Conservation (phyloP, 2,888 invertebrate species). For the Muscina levida region DNA sequence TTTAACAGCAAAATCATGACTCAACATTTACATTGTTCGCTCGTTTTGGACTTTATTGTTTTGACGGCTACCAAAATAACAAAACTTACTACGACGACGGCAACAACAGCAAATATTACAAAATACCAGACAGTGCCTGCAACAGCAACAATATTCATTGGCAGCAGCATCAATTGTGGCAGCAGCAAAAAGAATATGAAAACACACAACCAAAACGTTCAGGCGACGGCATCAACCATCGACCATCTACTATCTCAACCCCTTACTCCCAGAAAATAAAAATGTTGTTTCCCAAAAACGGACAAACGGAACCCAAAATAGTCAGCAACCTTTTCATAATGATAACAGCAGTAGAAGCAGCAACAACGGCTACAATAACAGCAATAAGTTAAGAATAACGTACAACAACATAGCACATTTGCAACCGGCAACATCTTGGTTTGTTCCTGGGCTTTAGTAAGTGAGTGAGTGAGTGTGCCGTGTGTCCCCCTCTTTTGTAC, state of each 20-base stretch:
- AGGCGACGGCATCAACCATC: background rate
- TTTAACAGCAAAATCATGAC: conserved; percentile 79
- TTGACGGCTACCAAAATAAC: conserved; percentile 71
- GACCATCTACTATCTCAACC: no score
- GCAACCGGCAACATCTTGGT: conserved; percentile 27
- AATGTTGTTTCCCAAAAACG: background rate
- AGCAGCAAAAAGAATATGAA: background rate
- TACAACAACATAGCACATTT: conserved; percentile 23
- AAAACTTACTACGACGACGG: conserved; percentile 44
- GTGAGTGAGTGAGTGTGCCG: no score
- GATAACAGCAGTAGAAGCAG: conserved; percentile 25
- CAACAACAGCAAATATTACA: conserved; percentile 17
- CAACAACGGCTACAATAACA: no score
- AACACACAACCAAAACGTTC: background rate
- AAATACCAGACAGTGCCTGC: conserved; percentile 30
- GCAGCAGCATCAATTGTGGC: conserved; percentile 6
- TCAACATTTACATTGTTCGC: conserved; percentile 79
- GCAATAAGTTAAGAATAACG: background rate
- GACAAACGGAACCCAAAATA: conserved; percentile 49
- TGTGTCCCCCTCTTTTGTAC: conserved; percentile 70
- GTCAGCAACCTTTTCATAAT: conserved; percentile 36
- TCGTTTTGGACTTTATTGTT: conserved; percentile 79
- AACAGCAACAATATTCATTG: conserved; percentile 32
- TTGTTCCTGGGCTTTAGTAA: conserved; percentile 3
- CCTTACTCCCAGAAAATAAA: no score